Evolutionary conservation across 2,113 vertebrate genomes (phyloP).

Genomic region (Hypocryptadius cinnamomeus): DNA sequence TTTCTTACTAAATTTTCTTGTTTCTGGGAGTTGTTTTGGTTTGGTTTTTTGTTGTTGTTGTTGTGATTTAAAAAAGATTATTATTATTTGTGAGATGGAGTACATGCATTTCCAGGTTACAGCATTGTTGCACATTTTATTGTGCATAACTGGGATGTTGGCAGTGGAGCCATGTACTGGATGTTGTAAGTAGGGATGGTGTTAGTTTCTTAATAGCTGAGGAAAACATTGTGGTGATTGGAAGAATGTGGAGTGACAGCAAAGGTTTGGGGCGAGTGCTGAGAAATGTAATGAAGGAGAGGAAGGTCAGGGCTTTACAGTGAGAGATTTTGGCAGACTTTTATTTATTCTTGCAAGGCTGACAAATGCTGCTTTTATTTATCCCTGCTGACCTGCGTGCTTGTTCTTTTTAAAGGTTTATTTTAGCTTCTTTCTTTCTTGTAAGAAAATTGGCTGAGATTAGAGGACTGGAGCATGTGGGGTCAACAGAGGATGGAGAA

Average conservation of each 20-base stretch:
- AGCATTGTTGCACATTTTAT: background rate
- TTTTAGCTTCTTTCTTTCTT: background rate
- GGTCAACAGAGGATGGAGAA: background rate
- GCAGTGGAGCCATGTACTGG: background rate
- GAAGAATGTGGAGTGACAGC: background rate
- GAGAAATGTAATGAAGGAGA: background rate
- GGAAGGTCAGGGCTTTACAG: background rate
- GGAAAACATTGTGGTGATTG: background rate
- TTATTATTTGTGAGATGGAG: background rate
- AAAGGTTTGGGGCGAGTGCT: rapidly evolving
- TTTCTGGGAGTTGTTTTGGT: background rate
- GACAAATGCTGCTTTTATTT: background rate
- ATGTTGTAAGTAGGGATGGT: background rate
- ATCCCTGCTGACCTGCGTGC: background rate
- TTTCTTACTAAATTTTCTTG: background rate
- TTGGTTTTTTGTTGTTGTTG: background rate
- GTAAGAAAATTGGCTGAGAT: background rate
- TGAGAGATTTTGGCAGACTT: background rate
- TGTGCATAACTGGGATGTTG: background rate
- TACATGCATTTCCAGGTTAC: background rate
- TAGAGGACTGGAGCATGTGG: background rate
- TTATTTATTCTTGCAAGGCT: background rate
- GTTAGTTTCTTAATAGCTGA: background rate
- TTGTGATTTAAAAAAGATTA: background rate
- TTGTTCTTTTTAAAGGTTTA: background rate